Evolutionary conservation across 1,140 invertebrate species (phyloP), one percentile per base, ranked within the genome.

Genomic region (Ephestia elutella): DNA sequence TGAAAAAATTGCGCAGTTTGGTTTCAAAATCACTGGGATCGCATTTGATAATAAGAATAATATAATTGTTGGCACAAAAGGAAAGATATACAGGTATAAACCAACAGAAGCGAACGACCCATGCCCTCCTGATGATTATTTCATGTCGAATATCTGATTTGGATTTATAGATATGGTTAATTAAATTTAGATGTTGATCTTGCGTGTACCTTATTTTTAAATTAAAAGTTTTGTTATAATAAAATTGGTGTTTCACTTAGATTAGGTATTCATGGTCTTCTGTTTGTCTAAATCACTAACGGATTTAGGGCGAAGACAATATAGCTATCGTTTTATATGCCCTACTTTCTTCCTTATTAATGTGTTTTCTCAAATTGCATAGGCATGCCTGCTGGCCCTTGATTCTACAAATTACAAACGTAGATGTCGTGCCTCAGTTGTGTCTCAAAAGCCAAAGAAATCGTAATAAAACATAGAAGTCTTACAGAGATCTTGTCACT

Each of bases 71-170:
- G 83, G 86, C 7, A 88, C 86, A 5, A 86, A 84, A 72, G 83
- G 83, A 7, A 88, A 88, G 62, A 79, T 88, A 21, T 88, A 86
- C 60, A 80, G 75, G 65, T 88, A 80, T 32, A 86, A 80, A 57
- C 77, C 76, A 0, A 67, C 83, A 0, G 77, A 82, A 59, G 64
- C 57, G 0, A 84, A 74, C 30, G 85, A 88, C 25, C 77, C 83
- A 0, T 88, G 85, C 21, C 82, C 83, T 0, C 62, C 82, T 0
- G 82, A 86, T 50, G 85, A 88, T 54, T 88, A 86, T 54, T 88
- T 84, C 32, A 82, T 86, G 82, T 75, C 76, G 15, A 83, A 62
- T 53, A 85, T 86, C 60, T 84, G 70, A 69, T 25, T 1, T n/a
- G n/a, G 19, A 4, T 15, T 10, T 15, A 35, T 35, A 35, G 10